Percentiles rank a stretch among this genome's conserved stretches.
These are phyloP conservation scores for Hydraecia micacea DNA, from an alignment of 2,888 invertebrate species.

Conservation along the genomic window DNA sequence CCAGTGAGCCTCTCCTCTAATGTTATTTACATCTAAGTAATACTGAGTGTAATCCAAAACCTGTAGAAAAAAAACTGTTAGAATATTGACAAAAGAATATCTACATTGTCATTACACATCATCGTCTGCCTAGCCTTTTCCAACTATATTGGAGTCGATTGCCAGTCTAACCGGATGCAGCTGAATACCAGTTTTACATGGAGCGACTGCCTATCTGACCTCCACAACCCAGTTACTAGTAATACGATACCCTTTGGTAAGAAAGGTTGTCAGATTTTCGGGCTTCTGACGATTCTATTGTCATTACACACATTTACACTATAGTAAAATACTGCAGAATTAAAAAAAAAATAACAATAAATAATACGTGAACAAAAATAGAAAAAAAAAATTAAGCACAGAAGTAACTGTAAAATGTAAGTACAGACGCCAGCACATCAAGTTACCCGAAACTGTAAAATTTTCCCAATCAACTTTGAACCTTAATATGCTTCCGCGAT, in stretches of 20 bases:
- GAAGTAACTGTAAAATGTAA: background rate
- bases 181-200: background rate
- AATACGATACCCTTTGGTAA: background rate
- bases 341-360: background rate
- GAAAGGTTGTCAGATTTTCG: background rate
- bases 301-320: background rate
- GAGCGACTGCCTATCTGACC: background rate
- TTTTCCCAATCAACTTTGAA: too few relatives aligned
- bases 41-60: conserved; percentile 97
- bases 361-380: background rate
- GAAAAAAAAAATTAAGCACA: too few relatives aligned
- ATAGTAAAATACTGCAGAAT: background rate
- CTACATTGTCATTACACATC: background rate
- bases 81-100: background rate
- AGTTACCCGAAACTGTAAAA: too few relatives aligned
- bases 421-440: too few relatives aligned
- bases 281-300: background rate
- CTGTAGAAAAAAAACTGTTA: conserved; percentile 79
- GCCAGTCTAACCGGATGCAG: background rate
- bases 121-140: background rate
- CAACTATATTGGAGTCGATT: background rate
- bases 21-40: conserved; percentile 95
- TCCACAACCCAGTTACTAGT: background rate
- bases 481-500: too few relatives aligned
- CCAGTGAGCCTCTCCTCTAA: conserved; percentile 94